A percentile compares a stretch with the other conserved stretches of the same genome.
phyloP scores from a whole-genome alignment of 2,797 vertebrate species.

The Melanotaenia nigrans region DNA sequence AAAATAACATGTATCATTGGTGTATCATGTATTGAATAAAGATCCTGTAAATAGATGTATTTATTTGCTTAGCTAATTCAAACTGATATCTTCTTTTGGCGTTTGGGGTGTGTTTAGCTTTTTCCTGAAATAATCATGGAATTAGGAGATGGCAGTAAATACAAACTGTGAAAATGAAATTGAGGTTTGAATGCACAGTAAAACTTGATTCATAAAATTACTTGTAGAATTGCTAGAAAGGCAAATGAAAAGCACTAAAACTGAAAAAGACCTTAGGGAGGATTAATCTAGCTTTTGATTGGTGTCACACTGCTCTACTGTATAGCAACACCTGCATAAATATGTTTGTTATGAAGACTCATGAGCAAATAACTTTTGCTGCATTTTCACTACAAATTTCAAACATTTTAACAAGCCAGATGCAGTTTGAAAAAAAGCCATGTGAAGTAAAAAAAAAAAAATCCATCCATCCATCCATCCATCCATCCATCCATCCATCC shows the following conservation, averaged over 20 bases:
- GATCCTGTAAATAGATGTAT: neutral
- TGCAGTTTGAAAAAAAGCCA: neutral
- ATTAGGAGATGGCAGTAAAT: neutral
- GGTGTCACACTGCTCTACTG: neutral
- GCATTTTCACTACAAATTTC: neutral
- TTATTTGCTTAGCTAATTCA: neutral
- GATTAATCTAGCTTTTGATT: neutral
- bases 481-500: too few species aligned
- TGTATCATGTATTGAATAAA: neutral
- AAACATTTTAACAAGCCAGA: too few species aligned
- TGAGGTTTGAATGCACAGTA: neutral
- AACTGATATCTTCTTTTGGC: neutral
- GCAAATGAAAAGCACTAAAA: neutral
- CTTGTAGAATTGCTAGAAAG: neutral
- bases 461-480: too few species aligned
- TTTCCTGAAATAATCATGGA: neutral
- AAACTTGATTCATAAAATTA: neutral
- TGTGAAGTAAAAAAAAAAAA: neutral
- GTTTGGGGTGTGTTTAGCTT: neutral
- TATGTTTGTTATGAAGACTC: neutral
- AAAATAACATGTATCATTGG: too few species aligned
- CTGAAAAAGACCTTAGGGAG: neutral
- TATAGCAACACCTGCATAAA: neutral
- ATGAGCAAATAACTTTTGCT: neutral
- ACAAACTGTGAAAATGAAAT: neutral